Evolutionary conservation across 2,113 vertebrate genomes (phyloP), one percentile per base, ranked within the genome.

Genomic region (Semnornis frantzii): DNA sequence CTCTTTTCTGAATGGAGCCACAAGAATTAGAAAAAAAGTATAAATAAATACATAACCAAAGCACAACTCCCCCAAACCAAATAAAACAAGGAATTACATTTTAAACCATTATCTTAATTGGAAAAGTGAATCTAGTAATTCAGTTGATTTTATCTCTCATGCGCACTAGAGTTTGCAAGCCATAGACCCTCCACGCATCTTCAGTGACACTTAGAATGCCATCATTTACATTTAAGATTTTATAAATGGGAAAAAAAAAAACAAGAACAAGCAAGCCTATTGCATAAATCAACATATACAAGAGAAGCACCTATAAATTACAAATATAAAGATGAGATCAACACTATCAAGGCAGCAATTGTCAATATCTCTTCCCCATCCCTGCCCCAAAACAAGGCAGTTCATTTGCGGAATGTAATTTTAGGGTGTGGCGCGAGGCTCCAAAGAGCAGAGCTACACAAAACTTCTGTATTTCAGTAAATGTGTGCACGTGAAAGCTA

Each of bases 381-480:
- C 9, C 7, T 4, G 8, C 34, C 2, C 27, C 14, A 23, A 54
- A 54, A 62, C 31, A 24, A 6, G 14, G 13, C 64, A 74, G 14
- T 19, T 54, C 37, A 82, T 25, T 31, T 50, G 54, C 25, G 68
- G 34, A 81, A 10, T 10, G 21, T n/a, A 87, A 28, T 66, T 68
- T 81, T 72, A 64, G 33, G 28, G 23, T 30, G 23, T 30, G 48
- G 12, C n/a, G 8, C 30, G 59, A 93, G 10, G n/a, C 65, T 87
- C 48, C 73, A 65, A 72, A 92, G 83, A 90, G 82, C 37, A 88
- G 85, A 94, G 91, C 87, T 74, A 72, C 14, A 33, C 19, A 74
- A 85, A 89, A 74, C 54, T 87, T 89, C 82, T 21, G 77, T 54
- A 78, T 96, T 94, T 81, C 79, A 44, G 52, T 24, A 82, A 65